phyloP scores from a whole-genome alignment of 1,140 invertebrate species.

The Lasaia peninsularis region DNA sequence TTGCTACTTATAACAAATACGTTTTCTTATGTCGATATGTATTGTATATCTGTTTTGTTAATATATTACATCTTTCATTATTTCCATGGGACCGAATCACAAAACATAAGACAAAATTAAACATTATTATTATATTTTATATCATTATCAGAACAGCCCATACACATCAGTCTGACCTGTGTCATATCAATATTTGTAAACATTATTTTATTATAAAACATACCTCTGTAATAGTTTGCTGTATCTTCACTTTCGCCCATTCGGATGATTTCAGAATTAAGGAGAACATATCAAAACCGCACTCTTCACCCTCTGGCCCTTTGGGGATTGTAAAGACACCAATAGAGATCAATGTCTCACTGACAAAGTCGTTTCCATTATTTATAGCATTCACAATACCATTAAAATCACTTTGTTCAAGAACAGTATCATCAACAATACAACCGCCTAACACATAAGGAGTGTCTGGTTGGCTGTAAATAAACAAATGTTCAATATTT shows the following conservation, averaged over 20 bases:
- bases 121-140: no score
- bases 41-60: no score
- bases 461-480: conserved; percentile 54
- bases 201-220: background rate
- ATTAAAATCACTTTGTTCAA: conserved; percentile 39
- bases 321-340: conserved; percentile 60
- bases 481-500: no score
- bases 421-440: conserved; percentile 56
- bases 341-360: conserved; percentile 56
- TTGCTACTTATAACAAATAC: no score
- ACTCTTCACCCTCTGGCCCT: conserved; percentile 25
- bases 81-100: no score
- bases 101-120: no score
- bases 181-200: background rate
- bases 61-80: no score
- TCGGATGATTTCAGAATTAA: conserved; percentile 52
- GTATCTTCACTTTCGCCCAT: conserved; percentile 55
- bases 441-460: conserved; percentile 69
- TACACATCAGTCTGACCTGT: no score
- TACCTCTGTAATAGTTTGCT: conserved; percentile 54
- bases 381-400: conserved; percentile 42
- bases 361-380: conserved; percentile 39
- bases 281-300: conserved; percentile 64
- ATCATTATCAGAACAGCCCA: no score
- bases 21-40: no score